Evolutionary conservation across 30 jellyfish, hydroid and myxozoan genomes (phyloP), one percentile per base, ranked within the genome.

Genomic region (Chironex yamaguchii): DNA sequence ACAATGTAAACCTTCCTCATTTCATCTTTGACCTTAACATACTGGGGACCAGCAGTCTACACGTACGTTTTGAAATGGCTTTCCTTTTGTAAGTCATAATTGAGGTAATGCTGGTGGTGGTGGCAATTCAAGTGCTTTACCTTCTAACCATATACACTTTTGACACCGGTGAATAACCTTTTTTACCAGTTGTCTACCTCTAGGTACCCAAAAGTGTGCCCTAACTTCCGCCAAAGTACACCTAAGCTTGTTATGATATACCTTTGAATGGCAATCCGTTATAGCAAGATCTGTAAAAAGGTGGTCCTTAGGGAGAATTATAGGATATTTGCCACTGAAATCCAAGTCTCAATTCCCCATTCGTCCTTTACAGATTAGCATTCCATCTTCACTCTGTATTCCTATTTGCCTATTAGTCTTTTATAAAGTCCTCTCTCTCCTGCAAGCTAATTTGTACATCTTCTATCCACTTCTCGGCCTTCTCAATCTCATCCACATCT

Each of bases 11-110:
- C 83, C 62, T 80, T 80, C 35, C 31, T 64, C 91, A 80, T 63
- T 26, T 36, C 83, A 32, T 76, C 82, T 80, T 73, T 32, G 28
- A 51, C 35, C 74, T 80, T 80, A 3, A 69, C 87, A 82, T 9
- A 82, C 21, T 67, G 53, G 30, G 92, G 92, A 0, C 92, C 92
- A 3, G 80, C 79, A 68, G 86, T 82, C 92, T 51, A 82, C 80
- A 2, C 92, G 86, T 13, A 62, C 48, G 80, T 67, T 82, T 33
- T 81, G 34, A 64, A 82, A 82, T 24, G 92, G 86, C 50, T 35
- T 22, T 34, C 71, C 25, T 29, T 67, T 73, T 29, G 82, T 80
- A 4, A 69, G 86, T 32, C 92, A 51, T 49, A 82, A 68, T 9
- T 30, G 29, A 36, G 92, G 92, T 51, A 67, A 32, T 48, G 34